phyloP scores from a whole-genome alignment of 2,888 invertebrate species.

The Calameuta idolon region DNA sequence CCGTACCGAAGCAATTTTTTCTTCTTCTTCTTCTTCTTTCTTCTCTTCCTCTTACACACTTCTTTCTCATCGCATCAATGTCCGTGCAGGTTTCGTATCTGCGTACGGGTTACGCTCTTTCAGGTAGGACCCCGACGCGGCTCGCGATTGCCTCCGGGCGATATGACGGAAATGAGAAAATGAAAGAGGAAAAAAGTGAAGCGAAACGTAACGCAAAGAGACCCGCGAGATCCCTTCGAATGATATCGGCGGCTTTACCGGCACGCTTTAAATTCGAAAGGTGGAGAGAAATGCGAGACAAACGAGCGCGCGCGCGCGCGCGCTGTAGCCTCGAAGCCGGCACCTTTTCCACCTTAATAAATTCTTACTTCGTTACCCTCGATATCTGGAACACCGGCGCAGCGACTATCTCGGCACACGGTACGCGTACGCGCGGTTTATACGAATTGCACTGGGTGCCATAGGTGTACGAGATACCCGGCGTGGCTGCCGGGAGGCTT shows the following conservation, averaged over 20 bases:
- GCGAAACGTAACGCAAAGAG: constrained; percentile 27
- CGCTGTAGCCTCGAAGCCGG: constrained; percentile 4
- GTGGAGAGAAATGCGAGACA: constrained; percentile 21
- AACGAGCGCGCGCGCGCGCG: constrained; percentile 7
- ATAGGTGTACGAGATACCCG: constrained; percentile 17
- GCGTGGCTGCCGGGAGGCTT: constrained; percentile 51
- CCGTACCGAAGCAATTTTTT: neutral
- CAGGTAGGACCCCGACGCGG: neutral
- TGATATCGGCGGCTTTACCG: constrained; percentile 55
- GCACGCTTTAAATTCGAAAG: constrained; percentile 54
- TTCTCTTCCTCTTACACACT: constrained; percentile 8
- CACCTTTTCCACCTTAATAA: constrained; percentile 1
- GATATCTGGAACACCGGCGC: constrained; percentile 15
- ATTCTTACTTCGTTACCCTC: constrained; percentile 10
- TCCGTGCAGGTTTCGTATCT: neutral
- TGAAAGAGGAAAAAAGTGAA: neutral
- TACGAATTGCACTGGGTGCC: constrained; percentile 11
- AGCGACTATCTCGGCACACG: constrained; percentile 21
- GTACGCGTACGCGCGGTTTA: constrained; percentile 9
- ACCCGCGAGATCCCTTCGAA: constrained; percentile 54
- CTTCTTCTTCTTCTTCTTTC: neutral
- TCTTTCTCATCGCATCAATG: neutral
- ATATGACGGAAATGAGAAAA: constrained; percentile 13
- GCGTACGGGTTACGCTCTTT: neutral
- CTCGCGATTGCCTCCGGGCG: neutral